Conservation (phyloP, 2,797 vertebrate genomes). For the Liparis tanakae region DNA sequence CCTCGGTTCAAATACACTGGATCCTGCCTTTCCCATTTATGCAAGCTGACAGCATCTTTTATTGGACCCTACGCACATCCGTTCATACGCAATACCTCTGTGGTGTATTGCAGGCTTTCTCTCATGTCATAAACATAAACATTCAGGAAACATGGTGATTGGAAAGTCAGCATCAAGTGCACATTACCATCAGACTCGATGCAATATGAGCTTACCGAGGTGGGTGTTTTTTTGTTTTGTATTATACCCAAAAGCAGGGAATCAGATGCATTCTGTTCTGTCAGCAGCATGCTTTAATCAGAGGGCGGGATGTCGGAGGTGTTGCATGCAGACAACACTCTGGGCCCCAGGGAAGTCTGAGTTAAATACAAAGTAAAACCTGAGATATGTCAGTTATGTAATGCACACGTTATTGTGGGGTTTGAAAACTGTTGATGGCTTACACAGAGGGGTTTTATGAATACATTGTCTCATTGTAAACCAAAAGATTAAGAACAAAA, state of each 20-base stretch:
- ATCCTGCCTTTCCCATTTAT: constrained; percentile 3
- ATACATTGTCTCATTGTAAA: not conserved
- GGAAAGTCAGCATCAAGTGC: not conserved
- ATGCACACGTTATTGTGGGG: not conserved
- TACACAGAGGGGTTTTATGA: not conserved
- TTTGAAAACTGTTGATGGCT: not conserved
- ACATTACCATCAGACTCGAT: constrained; percentile 3
- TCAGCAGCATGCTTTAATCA: constrained; percentile 21
- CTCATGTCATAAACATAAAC: not conserved
- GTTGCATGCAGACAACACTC: not conserved
- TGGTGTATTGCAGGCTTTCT: not conserved
- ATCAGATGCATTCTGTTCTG: constrained; percentile 18
- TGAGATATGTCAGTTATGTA: not conserved
- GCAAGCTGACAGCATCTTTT: not conserved
- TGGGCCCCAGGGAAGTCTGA: constrained; percentile 12
- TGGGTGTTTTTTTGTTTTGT: constrained; percentile 3
- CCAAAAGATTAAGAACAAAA: not conserved
- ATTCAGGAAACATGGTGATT: constrained; percentile 6
- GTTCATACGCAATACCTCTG: not conserved
- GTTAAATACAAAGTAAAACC: not conserved
- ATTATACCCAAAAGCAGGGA: constrained; percentile 1
- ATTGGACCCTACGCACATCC: not conserved
- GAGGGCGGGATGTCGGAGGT: constrained; percentile 11
- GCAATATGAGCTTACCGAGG: not conserved
- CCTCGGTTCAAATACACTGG: not conserved